Base-by-base conservation (phyloP, 2,113 vertebrate genomes). In the Synchiropus splendidus region DNA sequence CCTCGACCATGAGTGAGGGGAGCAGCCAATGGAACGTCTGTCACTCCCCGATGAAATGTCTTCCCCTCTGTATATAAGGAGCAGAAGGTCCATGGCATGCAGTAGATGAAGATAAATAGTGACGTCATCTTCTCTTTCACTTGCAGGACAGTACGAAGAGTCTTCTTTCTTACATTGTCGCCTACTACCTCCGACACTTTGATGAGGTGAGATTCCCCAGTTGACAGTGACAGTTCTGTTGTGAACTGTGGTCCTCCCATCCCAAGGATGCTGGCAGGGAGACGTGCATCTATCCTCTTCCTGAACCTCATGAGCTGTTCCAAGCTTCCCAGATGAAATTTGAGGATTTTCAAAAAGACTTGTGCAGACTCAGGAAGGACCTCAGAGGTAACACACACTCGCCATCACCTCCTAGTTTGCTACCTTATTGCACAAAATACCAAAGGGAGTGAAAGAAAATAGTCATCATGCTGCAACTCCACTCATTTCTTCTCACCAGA, bases 251-350 rank as follows among this genome's bases (percentile, higher is more conserved):
- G 4, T 4, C 4, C 21, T 14, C 11, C 32, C 3, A 18, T 39
- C 10, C 36, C n/a, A 54, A 98, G 95, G 90, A 96, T 41, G 89
- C 93, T 21, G 93, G 92, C 33, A 90, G 84, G 55, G 94, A 99
- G 39, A 89, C 90, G 1, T 92, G 88, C 54, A 69, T 89, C 37
- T 98, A 88, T 66, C 94, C 93, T 18, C 82, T 99, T 36, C 92
- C 95, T 0, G 94, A 99, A 43, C 95, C 94, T 1, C 93, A 97
- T n/a, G 94, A 98, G 64, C 85, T 99, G 27, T 98, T 99, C 64
- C 95, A 94, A 73, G 87, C 85, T 9, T 94, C 95, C 0, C 95
- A 98, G 52, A 85, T 99, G 86, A 99, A 96, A 63, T 95, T 98
- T 82, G 95, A 99, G 58, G 95, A 99, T 52, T 97, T 97, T 75